A percentile compares a stretch with the other conserved stretches of the same genome.
These are phyloP conservation scores for Calliopsis andreniformis DNA, from an alignment of 1,140 invertebrate genomes.

Conservation along the genomic window DNA sequence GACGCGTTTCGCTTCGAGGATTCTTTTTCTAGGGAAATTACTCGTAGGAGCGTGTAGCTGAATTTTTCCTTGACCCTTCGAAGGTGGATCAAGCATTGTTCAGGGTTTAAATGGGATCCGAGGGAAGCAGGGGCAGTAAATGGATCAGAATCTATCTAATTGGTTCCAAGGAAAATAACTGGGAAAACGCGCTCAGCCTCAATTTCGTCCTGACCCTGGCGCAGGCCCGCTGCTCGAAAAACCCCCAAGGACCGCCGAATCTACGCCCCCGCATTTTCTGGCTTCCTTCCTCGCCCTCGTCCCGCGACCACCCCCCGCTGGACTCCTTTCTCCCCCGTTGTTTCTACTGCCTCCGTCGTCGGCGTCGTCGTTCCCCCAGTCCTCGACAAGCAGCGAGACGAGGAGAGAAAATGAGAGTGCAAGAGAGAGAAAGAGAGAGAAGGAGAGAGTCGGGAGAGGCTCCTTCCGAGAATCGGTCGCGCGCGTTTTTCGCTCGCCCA, in stretches of 20 bases:
- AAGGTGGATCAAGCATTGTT: too few relatives aligned
- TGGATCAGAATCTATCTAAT: neutral
- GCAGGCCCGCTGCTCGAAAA: conserved; percentile 32
- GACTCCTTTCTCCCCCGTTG: conserved; percentile 3
- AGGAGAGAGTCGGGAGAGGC: conserved; percentile 21
- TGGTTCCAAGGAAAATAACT: conserved; percentile 11
- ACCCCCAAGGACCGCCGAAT: conserved; percentile 48
- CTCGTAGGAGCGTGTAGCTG: too few relatives aligned
- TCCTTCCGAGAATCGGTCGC: conserved; percentile 63
- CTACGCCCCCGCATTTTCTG: conserved; percentile 51
- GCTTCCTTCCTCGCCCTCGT: conserved; percentile 40
- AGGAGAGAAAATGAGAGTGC: too few relatives aligned
- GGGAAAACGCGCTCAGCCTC: neutral
- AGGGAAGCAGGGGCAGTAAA: neutral
- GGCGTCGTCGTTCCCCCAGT: conserved; percentile 3
- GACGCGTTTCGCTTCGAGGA: too few relatives aligned
- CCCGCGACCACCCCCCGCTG: neutral
- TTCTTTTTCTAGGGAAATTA: too few relatives aligned
- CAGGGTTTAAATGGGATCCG: neutral
- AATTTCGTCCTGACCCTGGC: conserved; percentile 9
- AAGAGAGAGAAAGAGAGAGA: too few relatives aligned
- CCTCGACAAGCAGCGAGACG: too few relatives aligned
- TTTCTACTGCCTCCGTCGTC: conserved; percentile 5
- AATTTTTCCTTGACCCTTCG: too few relatives aligned
- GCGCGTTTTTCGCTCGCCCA: conserved; percentile 51